A percentile compares a stretch with the other conserved stretches of the same genome.
These are phyloP conservation scores for Tachycineta bicolor DNA, from an alignment of 2,113 vertebrate species.

Conservation along the genomic window DNA sequence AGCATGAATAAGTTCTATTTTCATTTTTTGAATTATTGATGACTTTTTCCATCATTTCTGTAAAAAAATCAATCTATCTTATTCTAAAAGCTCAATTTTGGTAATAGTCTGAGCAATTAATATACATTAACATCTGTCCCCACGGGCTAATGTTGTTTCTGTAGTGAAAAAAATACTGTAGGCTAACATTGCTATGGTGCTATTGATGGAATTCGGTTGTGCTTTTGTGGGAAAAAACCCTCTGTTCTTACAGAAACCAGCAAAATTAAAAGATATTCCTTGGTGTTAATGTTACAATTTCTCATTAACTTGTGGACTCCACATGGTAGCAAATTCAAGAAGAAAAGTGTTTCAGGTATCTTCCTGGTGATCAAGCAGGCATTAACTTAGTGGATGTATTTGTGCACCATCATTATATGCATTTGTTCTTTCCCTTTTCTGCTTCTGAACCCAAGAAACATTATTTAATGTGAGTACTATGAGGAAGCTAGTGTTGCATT, in stretches of 20 bases:
- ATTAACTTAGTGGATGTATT: neutral
- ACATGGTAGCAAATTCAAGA: neutral
- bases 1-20: slow-evolving; percentile 11
- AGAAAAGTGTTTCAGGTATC: neutral
- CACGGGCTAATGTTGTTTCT: neutral
- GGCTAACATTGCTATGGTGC: neutral
- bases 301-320: neutral
- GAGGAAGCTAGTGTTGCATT: neutral
- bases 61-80: slow-evolving; percentile 21
- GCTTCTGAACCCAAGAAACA: neutral
- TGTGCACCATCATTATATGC: neutral
- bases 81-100: neutral
- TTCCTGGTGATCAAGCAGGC: neutral
- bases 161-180: neutral
- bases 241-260: neutral
- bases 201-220: neutral
- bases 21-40: slow-evolving; percentile 19
- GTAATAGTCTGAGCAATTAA: neutral
- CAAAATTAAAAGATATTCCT: neutral
- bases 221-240: neutral
- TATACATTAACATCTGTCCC: neutral
- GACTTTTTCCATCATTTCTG: slow-evolving; percentile 25
- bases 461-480: neutral
- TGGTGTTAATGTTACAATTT: neutral
- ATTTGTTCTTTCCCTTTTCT: neutral